Conservation (phyloP, 2,888 invertebrate species). For the Barypeithes pellucidus region DNA sequence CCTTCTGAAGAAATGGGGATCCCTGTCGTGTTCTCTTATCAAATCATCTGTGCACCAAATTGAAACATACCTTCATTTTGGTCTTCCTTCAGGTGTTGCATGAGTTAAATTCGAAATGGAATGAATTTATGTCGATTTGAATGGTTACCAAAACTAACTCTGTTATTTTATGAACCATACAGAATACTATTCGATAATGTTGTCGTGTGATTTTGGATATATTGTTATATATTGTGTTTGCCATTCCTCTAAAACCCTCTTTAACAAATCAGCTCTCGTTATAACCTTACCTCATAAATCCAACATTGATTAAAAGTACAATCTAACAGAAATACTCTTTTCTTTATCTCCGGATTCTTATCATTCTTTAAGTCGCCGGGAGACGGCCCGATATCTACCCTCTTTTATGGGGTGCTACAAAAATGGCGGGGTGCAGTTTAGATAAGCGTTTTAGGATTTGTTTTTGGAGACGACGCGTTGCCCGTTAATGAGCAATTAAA, state of each 20-base stretch:
- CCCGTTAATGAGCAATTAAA: constrained; percentile 21
- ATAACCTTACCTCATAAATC: constrained; percentile 39
- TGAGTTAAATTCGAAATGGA: too few relatives aligned
- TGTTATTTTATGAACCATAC: too few relatives aligned
- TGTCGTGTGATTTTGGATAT: too few relatives aligned
- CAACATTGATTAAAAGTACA: constrained; percentile 67
- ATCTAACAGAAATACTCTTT: constrained; percentile 65
- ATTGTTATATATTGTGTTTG: too few relatives aligned
- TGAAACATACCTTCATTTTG: not conserved
- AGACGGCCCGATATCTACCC: constrained; percentile 52
- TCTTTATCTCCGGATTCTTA: constrained; percentile 63
- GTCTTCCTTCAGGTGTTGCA: too few relatives aligned
- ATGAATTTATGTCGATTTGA: too few relatives aligned
- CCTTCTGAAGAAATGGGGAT: too few relatives aligned
- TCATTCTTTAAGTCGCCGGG: constrained; percentile 57
- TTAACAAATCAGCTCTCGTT: constrained; percentile 12
- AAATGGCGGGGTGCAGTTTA: constrained; percentile 45
- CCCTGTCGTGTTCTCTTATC: too few relatives aligned
- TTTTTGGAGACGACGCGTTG: constrained; percentile 24
- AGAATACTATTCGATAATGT: too few relatives aligned
- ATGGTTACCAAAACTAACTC: too few relatives aligned
- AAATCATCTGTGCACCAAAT: too few relatives aligned
- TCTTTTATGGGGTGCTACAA: constrained; percentile 55
- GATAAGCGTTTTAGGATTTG: constrained; percentile 47
- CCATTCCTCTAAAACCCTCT: too few relatives aligned